These are phyloP conservation scores for Antennarius striatus DNA, from an alignment of 2,113 vertebrate genomes.

Conservation along the genomic window DNA sequence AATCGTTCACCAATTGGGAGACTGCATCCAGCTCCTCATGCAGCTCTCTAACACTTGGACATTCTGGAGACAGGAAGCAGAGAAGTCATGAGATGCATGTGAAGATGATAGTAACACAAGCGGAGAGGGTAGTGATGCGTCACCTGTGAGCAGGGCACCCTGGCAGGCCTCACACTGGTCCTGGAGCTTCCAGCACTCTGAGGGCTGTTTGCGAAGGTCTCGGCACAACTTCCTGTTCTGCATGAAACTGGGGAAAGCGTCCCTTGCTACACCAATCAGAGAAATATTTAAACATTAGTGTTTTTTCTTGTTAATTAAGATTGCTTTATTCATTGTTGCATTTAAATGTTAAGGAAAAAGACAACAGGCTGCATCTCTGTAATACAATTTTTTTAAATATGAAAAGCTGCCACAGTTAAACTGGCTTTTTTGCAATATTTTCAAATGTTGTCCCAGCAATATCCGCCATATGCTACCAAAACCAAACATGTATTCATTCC, in stretches of 20 bases:
- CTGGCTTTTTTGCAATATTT: too few species aligned
- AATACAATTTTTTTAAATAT: too few species aligned
- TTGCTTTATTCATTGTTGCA: too few species aligned
- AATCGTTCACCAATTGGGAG: constrained; percentile 83
- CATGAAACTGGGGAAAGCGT: constrained; percentile 58
- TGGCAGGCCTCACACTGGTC: constrained; percentile 86
- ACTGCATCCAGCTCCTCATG: constrained; percentile 85
- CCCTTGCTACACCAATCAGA: constrained; percentile 51
- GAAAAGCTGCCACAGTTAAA: too few species aligned
- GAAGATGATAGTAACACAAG: neutral
- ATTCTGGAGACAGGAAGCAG: constrained; percentile 76
- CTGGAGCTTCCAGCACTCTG: constrained; percentile 86
- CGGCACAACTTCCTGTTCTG: constrained; percentile 75
- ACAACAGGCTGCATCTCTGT: too few species aligned
- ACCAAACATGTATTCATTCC: too few species aligned
- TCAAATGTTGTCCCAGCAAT: too few species aligned
- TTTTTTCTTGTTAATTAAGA: neutral
- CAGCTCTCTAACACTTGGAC: constrained; percentile 83
- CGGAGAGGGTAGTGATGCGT: constrained; percentile 23
- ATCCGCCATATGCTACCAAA: too few species aligned
- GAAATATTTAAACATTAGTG: neutral
- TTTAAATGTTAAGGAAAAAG: too few species aligned
- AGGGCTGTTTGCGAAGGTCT: constrained; percentile 82
- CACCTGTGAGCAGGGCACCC: constrained; percentile 83
- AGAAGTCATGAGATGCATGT: neutral